phyloP scores from a whole-genome alignment of 37 sponge, comb jelly and placozoan genomes.

The Halichondria panicea region DNA sequence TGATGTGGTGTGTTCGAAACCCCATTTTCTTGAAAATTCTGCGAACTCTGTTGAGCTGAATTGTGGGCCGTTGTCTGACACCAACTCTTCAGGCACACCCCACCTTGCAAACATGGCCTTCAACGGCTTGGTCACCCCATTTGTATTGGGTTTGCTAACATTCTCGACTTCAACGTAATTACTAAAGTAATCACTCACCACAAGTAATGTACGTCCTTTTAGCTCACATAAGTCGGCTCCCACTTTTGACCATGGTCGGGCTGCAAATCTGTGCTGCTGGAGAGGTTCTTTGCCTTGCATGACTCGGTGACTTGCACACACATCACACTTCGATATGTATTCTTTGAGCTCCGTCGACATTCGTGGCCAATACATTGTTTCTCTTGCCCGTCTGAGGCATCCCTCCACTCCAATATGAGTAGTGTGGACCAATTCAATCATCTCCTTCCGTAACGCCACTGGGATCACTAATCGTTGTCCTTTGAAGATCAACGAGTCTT shows the following conservation, averaged over 20 bases:
- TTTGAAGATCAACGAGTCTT: no score
- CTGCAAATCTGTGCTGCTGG: constrained; percentile 20
- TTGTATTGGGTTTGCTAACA: not conserved
- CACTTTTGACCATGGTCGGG: constrained; percentile 25
- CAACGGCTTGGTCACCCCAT: constrained; percentile 16
- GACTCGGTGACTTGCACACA: constrained; percentile 6
- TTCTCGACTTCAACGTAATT: constrained; percentile 35
- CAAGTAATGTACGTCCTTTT: constrained; percentile 10
- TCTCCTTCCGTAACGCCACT: not conserved
- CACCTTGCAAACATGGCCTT: constrained; percentile 26
- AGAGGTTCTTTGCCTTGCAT: constrained; percentile 6
- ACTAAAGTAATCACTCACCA: constrained; percentile 38
- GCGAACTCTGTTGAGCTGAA: constrained; percentile 27
- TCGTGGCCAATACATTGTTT: constrained; percentile 44
- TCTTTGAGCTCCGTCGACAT: constrained; percentile 27
- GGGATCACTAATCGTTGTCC: constrained; percentile 26
- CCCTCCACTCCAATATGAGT: constrained; percentile 37
- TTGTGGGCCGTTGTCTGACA: constrained; percentile 46
- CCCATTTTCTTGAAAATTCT: constrained; percentile 31
- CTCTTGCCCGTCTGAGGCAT: constrained; percentile 22
- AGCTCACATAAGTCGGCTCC: constrained; percentile 35
- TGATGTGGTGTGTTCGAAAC: constrained; percentile 23
- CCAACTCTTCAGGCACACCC: constrained; percentile 36
- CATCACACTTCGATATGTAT: constrained; percentile 41
- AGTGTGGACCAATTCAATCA: constrained; percentile 7